Percentiles rank a stretch among this genome's conserved stretches.
Evolutionary conservation across 2,113 vertebrate genomes (phyloP).

Genomic region (Oncorhynchus kisutch): DNA sequence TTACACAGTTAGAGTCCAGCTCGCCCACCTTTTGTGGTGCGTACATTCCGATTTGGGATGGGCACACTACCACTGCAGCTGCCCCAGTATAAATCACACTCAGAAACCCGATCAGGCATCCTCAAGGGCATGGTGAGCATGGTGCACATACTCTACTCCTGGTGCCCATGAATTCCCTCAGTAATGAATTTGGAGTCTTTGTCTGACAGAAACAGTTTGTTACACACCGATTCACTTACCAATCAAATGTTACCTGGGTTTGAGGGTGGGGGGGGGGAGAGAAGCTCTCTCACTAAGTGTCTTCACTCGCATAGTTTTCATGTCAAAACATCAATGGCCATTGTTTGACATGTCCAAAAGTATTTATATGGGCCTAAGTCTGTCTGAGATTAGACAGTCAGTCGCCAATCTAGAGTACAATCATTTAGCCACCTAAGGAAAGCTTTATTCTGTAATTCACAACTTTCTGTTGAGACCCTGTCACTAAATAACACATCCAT

Average conservation of each 20-base stretch:
- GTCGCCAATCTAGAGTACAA: not conserved
- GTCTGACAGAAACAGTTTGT: conserved; percentile 1
- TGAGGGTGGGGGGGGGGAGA: no score
- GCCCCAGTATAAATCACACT: conserved; percentile 69
- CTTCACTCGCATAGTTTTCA: no score
- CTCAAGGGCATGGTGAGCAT: conserved; percentile 22
- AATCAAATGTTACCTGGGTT: no score
- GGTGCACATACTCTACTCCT: conserved; percentile 11
- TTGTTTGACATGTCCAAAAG: no score
- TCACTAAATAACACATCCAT: not conserved
- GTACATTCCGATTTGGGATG: conserved; percentile 34
- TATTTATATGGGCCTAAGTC: no score
- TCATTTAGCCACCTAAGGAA: not conserved
- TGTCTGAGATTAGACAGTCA: no score
- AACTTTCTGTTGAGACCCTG: conserved; percentile 47
- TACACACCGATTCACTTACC: no score
- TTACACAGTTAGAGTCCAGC: conserved; percentile 45
- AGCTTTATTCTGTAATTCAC: conserved; percentile 44
- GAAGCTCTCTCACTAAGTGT: no score
- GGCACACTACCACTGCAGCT: conserved; percentile 60
- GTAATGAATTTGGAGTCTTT: conserved; percentile 15
- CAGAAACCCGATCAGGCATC: conserved; percentile 53
- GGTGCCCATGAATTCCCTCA: conserved; percentile 28
- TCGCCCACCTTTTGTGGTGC: conserved; percentile 52
- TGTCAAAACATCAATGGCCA: no score